Percentiles rank a stretch among this genome's conserved stretches.
phyloP scores from a whole-genome alignment of 2,797 vertebrate genomes.

The Champsocephalus esox region DNA sequence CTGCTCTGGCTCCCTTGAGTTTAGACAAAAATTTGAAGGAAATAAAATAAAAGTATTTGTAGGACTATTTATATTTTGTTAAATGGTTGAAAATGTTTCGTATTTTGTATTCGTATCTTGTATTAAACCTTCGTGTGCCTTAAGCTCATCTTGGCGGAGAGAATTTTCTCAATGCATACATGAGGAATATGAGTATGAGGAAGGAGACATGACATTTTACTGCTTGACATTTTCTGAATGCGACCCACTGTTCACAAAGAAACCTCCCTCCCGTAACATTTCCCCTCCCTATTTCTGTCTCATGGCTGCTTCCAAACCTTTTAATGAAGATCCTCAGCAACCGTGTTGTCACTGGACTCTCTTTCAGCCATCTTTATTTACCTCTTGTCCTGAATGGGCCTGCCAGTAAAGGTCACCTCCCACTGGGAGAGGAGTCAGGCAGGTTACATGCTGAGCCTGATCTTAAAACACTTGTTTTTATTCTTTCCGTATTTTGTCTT shows the following conservation, averaged over 20 bases:
- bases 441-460: conserved; percentile 35
- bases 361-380: conserved; percentile 30
- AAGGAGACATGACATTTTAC: conserved; percentile 34
- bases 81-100: too few relatives aligned
- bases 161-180: not conserved
- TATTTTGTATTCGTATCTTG: too few relatives aligned
- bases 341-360: conserved; percentile 23
- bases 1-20: too few relatives aligned
- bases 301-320: not conserved
- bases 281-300: conserved; percentile 13
- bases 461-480: conserved; percentile 2
- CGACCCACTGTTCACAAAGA: conserved; percentile 16
- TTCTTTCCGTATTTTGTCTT: not conserved
- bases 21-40: too few relatives aligned
- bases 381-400: not conserved
- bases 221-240: conserved; percentile 40
- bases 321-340: conserved; percentile 57
- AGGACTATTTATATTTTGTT: too few relatives aligned
- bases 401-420: conserved; percentile 52
- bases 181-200: not conserved
- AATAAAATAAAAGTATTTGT: too few relatives aligned
- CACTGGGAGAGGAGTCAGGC: conserved; percentile 22
- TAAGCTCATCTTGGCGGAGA: not conserved
- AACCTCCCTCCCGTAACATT: conserved; percentile 11
- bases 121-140: too few relatives aligned